Base-by-base conservation (phyloP, 2,113 vertebrate species). In the Tupaia chinensis region DNA sequence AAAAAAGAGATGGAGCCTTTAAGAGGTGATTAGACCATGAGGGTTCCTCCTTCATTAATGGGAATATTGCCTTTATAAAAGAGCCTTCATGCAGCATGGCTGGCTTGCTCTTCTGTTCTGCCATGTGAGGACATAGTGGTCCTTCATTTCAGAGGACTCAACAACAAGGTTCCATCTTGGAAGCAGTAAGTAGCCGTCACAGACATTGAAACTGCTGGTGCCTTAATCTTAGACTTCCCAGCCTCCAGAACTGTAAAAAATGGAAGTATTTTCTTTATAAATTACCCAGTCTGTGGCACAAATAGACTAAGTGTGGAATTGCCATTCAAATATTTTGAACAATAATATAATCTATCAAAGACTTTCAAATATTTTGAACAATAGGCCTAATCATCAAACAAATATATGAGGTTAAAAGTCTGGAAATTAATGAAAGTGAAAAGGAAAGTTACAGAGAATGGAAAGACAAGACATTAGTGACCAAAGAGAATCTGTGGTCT, bases 351-450 rank as follows among this genome's bases (percentile, higher is more conserved):
- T 22, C 61, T 74, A 74, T 69, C 69, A 87, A 4, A 44, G 44
- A 44, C 44, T 44, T 76, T 94, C 44, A 44, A 44, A 44, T 44
- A 44, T 44, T 44, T 27, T 86, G 84, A n/a, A 34, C 19, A 32
- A n/a, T 44, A 70, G 25, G 34, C 16, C 9, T 13, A 53, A 60
- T 76, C 58, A 88, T 78, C 65, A 94, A 92, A 83, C 70, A 94
- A 76, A 94, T 22, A 81, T 70, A 58, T 80, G 60, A 86, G 85
- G 44, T 19, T n/a, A 32, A 89, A 89, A 76, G 34, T 80, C 34
- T 92, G 25, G 56, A 91, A 87, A 91, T 32, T 60, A 87, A 87
- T 85, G 58, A 79, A 89, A 88, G 7, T 66, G n/a, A 32, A 80
- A 85, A 91, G 65, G 29, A 68, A 76, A 87, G 61, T 53, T 66